Evolutionary conservation across 2,113 vertebrate genomes (phyloP).

Genomic region (Natator depressus): DNA sequence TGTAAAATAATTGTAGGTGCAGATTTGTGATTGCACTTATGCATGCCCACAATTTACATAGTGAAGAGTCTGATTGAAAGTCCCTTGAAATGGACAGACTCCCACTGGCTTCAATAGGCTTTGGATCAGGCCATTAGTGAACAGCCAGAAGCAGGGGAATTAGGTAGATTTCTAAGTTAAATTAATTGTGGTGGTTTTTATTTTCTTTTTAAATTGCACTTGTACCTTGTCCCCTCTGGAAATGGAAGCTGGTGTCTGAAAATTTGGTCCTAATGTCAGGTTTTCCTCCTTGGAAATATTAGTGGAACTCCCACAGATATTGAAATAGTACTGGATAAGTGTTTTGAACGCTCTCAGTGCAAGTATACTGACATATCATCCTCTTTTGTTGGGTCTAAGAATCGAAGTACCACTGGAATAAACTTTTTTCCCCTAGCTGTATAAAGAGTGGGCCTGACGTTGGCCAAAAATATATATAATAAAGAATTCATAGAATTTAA

Average conservation of each 20-base stretch:
- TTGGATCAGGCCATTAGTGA: neutral
- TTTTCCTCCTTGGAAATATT: conserved; percentile 42
- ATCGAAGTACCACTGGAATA: neutral
- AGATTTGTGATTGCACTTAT: neutral
- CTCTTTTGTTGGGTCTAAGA: neutral
- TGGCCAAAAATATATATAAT: neutral
- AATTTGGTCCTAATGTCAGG: conserved; percentile 60
- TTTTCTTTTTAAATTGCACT: conserved; percentile 25
- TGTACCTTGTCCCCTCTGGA: neutral
- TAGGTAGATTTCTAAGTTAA: neutral
- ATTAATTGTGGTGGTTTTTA: neutral
- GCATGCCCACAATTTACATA: neutral
- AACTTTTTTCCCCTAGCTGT: neutral
- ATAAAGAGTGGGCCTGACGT: neutral
- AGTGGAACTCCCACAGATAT: conserved; percentile 53
- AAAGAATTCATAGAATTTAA: neutral
- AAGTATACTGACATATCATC: neutral
- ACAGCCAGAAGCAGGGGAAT: neutral
- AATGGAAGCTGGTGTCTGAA: conserved; percentile 5
- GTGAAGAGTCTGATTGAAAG: neutral
- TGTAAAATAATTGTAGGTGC: neutral
- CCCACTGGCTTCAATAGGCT: neutral
- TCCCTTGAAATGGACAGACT: neutral
- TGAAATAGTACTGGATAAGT: neutral
- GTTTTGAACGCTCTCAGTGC: neutral